phyloP scores from a whole-genome alignment of 2,113 vertebrate species.

The Anthoscopus minutus region DNA sequence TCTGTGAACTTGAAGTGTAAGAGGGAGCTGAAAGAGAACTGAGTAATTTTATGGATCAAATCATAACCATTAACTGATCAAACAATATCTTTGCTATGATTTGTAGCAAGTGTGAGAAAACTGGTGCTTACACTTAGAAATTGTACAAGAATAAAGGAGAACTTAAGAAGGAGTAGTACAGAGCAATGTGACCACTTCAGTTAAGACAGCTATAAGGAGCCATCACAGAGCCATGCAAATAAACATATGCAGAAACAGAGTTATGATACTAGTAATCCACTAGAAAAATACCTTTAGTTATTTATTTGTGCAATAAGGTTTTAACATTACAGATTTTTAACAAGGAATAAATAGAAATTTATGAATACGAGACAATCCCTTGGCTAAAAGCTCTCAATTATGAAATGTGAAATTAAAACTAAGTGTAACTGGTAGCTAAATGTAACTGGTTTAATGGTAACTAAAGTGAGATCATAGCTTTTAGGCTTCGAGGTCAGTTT shows the following conservation, averaged over 20 bases:
- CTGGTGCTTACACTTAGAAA: background rate
- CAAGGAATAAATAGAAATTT: background rate
- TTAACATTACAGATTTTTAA: background rate
- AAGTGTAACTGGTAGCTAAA: background rate
- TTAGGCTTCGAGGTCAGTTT: background rate
- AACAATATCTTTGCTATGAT: fast-evolving
- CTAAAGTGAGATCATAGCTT: background rate
- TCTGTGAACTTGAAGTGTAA: background rate
- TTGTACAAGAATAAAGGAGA: background rate
- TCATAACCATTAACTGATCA: background rate
- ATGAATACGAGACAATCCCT: background rate
- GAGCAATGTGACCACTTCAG: background rate
- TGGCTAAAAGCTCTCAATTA: background rate
- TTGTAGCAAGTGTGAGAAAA: background rate
- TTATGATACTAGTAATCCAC: background rate
- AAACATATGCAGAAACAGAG: background rate
- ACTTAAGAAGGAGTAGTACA: background rate
- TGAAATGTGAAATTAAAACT: background rate
- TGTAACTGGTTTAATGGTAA: background rate
- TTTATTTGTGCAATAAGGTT: background rate
- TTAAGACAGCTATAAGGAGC: background rate
- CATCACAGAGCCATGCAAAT: background rate
- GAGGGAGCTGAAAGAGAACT: background rate
- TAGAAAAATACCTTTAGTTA: background rate
- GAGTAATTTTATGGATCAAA: background rate